Evolutionary conservation across 2,888 invertebrate genomes (phyloP), one percentile per base, ranked within the genome.

Genomic region (Ommatoiulus sabulosus): DNA sequence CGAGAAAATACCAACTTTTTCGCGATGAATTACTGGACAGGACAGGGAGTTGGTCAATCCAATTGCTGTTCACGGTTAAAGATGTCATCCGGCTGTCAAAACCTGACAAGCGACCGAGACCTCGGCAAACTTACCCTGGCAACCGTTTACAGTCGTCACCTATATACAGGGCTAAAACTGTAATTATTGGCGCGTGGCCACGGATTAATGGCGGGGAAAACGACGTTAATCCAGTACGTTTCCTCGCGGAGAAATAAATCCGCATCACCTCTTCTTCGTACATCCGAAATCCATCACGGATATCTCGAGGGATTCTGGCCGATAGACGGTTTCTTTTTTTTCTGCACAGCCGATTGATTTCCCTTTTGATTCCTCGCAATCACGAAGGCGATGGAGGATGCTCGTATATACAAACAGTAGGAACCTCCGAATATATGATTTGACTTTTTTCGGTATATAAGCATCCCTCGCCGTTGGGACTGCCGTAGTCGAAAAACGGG

Each of bases 301-400:
- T 3, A 80, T 15, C 80, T 80, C 80, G 35, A 80, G 80, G 80
- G 80, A 80, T 80, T 15, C 15, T 3, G 15, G 35, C 35, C 35
- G 24, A 35, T 8, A 80, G 35, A 35, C 72, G 35, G 3, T 80
- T 80, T 80, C 10, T 72, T 24, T 35, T 20, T 35, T 80, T 35
- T 80, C 35, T 80, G 10, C 35, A 80, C 80, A 80, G 80, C 80
- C 80, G 80, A 80, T 80, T 80, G 80, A 80, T 80, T 80, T 80
- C 80, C 80, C 80, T 43, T 80, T 80, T 80, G 80, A 80, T 80
- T 80, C 80, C 80, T 80, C 80, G 80, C 24, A 72, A 20, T 72
- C 72, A 72, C 72, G 24, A 72, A 7, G 20, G 20, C 6, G n/a
- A n/a, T n/a, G 24, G 72, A 72, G 72, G 10, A 24, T 24, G 80